Conservation (phyloP, 2,888 invertebrate species). For the Megalurothrips usitatus region DNA sequence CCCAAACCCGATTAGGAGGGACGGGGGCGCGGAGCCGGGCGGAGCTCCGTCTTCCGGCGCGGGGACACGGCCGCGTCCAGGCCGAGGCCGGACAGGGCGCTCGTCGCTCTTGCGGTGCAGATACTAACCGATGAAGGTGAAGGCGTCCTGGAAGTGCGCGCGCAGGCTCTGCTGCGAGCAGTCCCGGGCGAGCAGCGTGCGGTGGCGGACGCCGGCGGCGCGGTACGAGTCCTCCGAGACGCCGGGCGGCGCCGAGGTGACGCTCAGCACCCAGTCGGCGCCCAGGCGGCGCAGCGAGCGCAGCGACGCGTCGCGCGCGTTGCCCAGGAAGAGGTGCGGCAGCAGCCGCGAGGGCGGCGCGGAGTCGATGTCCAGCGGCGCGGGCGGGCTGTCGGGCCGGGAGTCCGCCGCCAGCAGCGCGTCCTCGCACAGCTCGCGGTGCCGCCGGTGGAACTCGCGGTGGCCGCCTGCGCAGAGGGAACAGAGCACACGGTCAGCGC, state of each 20-base stretch:
- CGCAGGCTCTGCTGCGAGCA: conserved; percentile 79
- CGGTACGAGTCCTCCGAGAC: conserved; percentile 48
- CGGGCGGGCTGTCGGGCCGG: conserved; percentile 30
- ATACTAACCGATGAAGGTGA: conserved; percentile 75
- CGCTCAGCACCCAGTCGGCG: conserved; percentile 74
- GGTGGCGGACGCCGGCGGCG: conserved; percentile 63
- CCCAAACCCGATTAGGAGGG: neutral
- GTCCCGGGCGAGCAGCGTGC: conserved; percentile 77
- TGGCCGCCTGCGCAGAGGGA: conserved; percentile 57
- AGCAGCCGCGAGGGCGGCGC: conserved; percentile 73
- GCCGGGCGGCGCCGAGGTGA: conserved; percentile 70
- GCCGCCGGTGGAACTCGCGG: conserved; percentile 64
- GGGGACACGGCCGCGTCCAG: neutral
- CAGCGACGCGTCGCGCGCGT: conserved; percentile 71
- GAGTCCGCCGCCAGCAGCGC: conserved; percentile 51
- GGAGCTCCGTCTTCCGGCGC: neutral
- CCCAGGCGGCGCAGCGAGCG: conserved; percentile 60
- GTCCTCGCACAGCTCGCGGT: conserved; percentile 69
- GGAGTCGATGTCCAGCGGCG: conserved; percentile 58
- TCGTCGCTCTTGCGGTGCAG: neutral
- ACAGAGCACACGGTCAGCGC: neutral
- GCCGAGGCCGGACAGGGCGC: neutral
- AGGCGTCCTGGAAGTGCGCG: conserved; percentile 83
- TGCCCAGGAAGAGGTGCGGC: conserved; percentile 76
- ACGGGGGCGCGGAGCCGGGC: neutral